phyloP scores from a whole-genome alignment of 2,113 vertebrate genomes.

The Calidris pugnax region DNA sequence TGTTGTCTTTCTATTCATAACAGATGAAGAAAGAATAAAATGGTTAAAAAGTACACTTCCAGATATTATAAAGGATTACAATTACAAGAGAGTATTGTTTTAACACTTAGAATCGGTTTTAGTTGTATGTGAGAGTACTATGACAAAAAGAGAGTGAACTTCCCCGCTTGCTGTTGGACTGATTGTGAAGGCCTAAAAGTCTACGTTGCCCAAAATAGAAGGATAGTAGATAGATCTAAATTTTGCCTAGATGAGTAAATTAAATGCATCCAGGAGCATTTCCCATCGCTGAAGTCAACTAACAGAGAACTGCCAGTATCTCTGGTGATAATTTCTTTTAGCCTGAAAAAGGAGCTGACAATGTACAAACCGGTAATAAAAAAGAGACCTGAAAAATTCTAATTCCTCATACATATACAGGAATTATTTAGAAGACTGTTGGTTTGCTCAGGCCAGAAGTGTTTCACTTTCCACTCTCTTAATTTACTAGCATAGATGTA shows the following conservation, averaged over 20 bases:
- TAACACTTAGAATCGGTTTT: neutral
- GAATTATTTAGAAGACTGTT: neutral
- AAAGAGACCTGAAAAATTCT: neutral
- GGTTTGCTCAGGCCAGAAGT: neutral
- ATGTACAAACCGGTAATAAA: neutral
- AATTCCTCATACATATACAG: neutral
- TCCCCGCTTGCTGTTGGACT: neutral
- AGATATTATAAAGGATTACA: neutral
- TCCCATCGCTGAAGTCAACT: neutral
- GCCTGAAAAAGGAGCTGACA: rapidly evolving
- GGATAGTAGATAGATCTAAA: neutral
- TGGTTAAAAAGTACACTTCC: neutral
- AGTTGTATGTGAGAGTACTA: neutral
- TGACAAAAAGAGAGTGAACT: neutral
- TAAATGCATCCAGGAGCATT: neutral
- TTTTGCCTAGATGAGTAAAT: neutral
- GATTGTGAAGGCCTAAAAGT: neutral
- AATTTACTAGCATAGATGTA: neutral
- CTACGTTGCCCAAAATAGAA: neutral
- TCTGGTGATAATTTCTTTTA: neutral
- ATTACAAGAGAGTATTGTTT: neutral
- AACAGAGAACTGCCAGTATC: neutral
- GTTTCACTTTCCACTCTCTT: neutral
- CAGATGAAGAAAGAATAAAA: neutral
- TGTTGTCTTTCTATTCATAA: neutral